Evolutionary conservation across 2,888 invertebrate genomes (phyloP).

Genomic region (Scaptomyza cyrtandrae): DNA sequence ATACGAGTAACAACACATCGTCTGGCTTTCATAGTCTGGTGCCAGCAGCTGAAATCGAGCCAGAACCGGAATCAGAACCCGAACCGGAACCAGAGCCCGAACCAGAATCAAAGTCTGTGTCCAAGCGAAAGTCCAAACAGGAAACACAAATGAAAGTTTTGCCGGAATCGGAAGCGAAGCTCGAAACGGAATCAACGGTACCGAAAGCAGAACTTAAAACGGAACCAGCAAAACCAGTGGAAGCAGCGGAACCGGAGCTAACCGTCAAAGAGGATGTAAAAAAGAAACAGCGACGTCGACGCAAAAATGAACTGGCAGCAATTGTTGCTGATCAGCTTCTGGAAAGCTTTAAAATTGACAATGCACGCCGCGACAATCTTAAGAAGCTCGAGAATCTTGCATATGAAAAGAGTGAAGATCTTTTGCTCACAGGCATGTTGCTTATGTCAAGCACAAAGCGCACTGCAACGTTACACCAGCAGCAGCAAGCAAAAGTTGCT

Average conservation of each 20-base stretch:
- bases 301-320: conserved; percentile 84
- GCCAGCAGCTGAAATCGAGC: conserved; percentile 8
- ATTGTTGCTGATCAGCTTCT: conserved; percentile 84
- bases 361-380: conserved; percentile 83
- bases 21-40: conserved; percentile 79
- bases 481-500: conserved; percentile 24
- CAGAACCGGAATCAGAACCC: background rate
- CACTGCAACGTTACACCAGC: conserved; percentile 66
- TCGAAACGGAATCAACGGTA: background rate
- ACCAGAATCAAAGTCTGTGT: background rate
- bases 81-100: background rate
- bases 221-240: background rate
- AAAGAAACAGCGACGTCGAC: conserved; percentile 80
- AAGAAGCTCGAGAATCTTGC: conserved; percentile 84
- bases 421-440: conserved; percentile 83
- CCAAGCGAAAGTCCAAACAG: background rate
- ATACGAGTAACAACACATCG: conserved; percentile 76
- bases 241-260: background rate
- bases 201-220: background rate
- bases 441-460: conserved; percentile 84
- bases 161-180: background rate
- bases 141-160: background rate
- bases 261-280: conserved; percentile 57
- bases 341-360: conserved; percentile 84
- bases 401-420: conserved; percentile 84